Evolutionary conservation across 2,113 vertebrate genomes (phyloP).

Genomic region (Otocyon megalotis): DNA sequence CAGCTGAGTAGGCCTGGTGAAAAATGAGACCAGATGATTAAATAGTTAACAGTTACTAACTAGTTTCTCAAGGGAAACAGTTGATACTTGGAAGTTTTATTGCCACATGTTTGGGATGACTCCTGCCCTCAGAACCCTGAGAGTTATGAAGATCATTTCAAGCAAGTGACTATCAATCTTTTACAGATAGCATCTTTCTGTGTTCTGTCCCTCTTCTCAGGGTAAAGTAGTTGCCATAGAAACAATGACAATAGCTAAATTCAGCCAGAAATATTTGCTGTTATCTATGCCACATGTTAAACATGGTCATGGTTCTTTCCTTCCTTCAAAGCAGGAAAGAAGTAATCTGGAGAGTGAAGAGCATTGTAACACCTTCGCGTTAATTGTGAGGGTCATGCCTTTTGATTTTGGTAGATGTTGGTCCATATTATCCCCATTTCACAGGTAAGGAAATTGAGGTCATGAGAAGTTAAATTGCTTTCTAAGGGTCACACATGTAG

Average conservation of each 20-base stretch:
- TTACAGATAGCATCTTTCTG: constrained; percentile 37
- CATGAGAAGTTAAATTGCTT: not conserved
- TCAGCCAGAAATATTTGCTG: constrained; percentile 62
- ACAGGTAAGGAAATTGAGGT: not conserved
- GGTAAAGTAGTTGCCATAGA: constrained; percentile 61
- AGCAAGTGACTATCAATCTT: constrained; percentile 55
- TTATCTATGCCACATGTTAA: constrained; percentile 18
- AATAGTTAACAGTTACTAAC: not conserved
- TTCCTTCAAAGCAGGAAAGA: constrained; percentile 2
- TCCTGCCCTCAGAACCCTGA: not conserved
- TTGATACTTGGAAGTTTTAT: not conserved
- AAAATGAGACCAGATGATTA: not conserved
- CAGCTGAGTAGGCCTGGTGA: not conserved
- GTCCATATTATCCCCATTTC: not conserved
- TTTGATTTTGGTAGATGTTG: not conserved
- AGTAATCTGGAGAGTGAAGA: not conserved
- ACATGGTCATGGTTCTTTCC: not conserved
- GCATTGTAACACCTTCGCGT: not conserved
- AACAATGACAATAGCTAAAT: constrained; percentile 57
- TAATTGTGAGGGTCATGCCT: not conserved
- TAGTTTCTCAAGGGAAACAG: not conserved
- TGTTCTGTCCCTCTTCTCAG: constrained; percentile 31
- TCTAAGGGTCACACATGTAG: not conserved
- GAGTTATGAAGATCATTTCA: not conserved
- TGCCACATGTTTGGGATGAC: not conserved